Conservation (phyloP, 2,888 invertebrate species). For the Achlya flavicornis region DNA sequence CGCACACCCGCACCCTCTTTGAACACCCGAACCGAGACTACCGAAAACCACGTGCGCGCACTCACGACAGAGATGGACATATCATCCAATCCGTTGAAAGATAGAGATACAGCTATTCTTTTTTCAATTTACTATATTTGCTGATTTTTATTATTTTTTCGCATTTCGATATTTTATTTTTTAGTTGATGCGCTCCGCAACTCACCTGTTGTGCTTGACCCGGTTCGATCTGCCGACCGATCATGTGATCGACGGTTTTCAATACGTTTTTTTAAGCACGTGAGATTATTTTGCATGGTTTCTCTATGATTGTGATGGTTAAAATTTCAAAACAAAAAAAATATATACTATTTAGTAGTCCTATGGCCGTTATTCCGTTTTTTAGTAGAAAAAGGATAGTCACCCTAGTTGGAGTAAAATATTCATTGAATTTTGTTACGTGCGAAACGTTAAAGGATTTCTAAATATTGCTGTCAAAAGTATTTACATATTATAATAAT, state of each 20-base stretch:
- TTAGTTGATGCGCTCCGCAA: conserved; percentile 82
- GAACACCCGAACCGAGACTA: conserved; percentile 50
- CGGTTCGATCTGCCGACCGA: conserved; percentile 78
- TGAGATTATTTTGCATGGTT: conserved; percentile 15
- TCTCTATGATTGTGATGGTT: conserved; percentile 24
- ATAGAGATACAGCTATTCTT: conserved; percentile 65
- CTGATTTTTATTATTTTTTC: conserved; percentile 83
- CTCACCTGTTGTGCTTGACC: conserved; percentile 84
- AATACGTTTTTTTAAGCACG: too few species aligned
- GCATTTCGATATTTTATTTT: conserved; percentile 84
- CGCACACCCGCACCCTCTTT: conserved; percentile 45
- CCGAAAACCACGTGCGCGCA: conserved; percentile 78
- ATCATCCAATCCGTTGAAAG: conserved; percentile 30
- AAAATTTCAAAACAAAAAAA: neutral
- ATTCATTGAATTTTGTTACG: conserved; percentile 17
- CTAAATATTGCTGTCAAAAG: neutral
- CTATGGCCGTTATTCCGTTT: neutral
- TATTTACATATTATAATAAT: neutral
- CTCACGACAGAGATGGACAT: conserved; percentile 61
- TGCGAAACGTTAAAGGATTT: conserved; percentile 18
- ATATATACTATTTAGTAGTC: neutral
- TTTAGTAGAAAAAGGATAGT: neutral
- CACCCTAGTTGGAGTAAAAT: conserved; percentile 13
- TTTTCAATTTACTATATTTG: conserved; percentile 83
- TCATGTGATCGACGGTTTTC: conserved; percentile 71